Evolutionary conservation across 2,113 vertebrate genomes (phyloP), one percentile per base, ranked within the genome.

Genomic region (Myanophis thanlyinensis): DNA sequence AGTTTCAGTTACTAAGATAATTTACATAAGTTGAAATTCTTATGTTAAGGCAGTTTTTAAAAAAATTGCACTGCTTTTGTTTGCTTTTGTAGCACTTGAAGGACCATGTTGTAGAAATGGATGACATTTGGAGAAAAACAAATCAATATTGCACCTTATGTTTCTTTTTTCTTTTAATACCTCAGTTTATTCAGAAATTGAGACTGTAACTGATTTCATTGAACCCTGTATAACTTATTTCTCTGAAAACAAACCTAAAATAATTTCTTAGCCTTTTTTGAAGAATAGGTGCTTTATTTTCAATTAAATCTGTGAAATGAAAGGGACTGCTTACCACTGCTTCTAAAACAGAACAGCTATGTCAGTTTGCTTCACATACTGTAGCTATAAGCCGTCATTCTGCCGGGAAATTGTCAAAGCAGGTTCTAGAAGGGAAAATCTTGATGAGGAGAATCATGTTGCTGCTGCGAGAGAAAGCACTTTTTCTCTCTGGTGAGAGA

Each of bases 11-110:
- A 54, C 22, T 73, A 94, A 54, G 9, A 56, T 95, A 93, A 88
- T 95, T 95, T 53, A 87, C 52, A 44, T 40, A 85, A 91, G 52
- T 67, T 88, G 30, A 92, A 94, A 92, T 54, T 35, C 91, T 80
- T 80, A 80, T 22, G 35, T 80, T 95, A 89, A 8, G 2, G 51
- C 94, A 54, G 88, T 20, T 80, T n/a, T 91, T 85, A 35, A 56
- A 56, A 54, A 56, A 62, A 5, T 44, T 92, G 30, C 67, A 59
- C 86, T 90, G 54, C 90, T 4, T 88, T 52, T 62, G 87, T 12
- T 89, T 62, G 89, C 54, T 44, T n/a, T 1, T 1, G 11, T 73
- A 27, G 0, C 86, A 94, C 46, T 52, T 87, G 8, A 25, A 52
- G 23, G 47, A 67, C 30, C 30, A 62, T 73, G 53, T 51, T 90